Percentiles rank a stretch among this genome's conserved stretches.
Conservation (phyloP, 2,113 vertebrate species). For the Mobula hypostoma region DNA sequence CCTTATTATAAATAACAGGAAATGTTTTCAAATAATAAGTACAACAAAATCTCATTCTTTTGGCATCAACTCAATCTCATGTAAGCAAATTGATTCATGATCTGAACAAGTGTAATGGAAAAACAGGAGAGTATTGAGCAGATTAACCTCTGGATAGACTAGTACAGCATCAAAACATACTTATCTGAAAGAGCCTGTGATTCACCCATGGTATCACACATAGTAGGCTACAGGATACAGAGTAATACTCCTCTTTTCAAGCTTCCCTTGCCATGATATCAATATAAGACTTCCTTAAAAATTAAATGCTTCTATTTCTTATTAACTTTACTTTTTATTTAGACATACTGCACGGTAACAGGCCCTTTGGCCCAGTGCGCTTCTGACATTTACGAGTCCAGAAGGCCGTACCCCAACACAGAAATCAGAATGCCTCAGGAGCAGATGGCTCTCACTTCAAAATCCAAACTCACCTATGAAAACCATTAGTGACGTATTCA, state of each 20-base stretch:
- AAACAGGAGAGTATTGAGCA: neutral
- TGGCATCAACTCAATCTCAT: neutral
- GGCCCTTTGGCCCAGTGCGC: too few species aligned
- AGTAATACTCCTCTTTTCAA: neutral
- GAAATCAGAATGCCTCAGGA: too few species aligned
- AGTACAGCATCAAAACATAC: neutral
- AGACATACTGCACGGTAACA: too few species aligned
- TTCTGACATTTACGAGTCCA: too few species aligned
- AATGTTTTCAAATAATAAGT: neutral
- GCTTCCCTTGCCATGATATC: neutral
- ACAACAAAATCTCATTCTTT: neutral
- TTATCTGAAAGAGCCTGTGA: neutral
- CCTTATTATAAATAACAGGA: neutral
- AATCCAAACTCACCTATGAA: too few species aligned
- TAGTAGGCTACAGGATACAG: neutral
- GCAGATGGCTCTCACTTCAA: too few species aligned
- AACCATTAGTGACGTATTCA: too few species aligned
- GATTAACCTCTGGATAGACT: neutral
- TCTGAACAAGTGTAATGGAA: neutral
- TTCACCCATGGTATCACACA: neutral
- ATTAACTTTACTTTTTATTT: too few species aligned
- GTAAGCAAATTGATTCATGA: neutral
- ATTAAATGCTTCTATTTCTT: neutral
- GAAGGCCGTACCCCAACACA: too few species aligned
- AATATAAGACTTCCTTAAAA: neutral